phyloP scores from a whole-genome alignment of 2,888 invertebrate species.

The Ceriagrion tenellum region DNA sequence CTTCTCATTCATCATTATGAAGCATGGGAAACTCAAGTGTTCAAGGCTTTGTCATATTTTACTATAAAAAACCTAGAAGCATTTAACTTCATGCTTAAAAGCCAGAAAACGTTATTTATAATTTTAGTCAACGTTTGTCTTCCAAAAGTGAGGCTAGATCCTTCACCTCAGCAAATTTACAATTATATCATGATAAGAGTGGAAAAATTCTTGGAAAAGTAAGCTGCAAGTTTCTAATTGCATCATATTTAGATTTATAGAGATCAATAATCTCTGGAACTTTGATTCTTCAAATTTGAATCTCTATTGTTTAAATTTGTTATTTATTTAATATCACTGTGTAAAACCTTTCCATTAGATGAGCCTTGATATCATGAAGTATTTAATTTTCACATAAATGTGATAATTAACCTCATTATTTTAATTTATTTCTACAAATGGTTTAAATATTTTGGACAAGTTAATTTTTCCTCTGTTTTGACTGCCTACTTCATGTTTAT shows the following conservation, averaged over 20 bases:
- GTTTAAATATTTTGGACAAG: no score
- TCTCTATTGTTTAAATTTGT: no score
- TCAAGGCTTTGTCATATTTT: conserved; percentile 80
- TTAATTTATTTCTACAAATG: no score
- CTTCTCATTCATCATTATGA: conserved; percentile 89
- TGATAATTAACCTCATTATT: no score
- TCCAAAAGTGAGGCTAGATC: conserved; percentile 88
- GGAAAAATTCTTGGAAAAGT: conserved; percentile 89
- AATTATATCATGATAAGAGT: conserved; percentile 87
- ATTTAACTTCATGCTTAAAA: conserved; percentile 82
- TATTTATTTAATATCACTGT: no score
- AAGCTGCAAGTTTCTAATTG: conserved; percentile 70
- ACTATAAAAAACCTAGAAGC: conserved; percentile 85
- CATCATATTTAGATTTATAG: background rate
- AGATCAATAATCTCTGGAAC: no score
- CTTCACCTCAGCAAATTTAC: conserved; percentile 88
- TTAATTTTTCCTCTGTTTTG: no score
- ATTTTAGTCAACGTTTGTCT: conserved; percentile 87
- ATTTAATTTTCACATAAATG: no score
- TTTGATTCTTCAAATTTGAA: no score
- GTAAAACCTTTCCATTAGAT: no score
- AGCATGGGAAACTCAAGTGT: conserved; percentile 91
- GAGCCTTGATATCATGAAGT: no score
- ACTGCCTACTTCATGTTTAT: no score
- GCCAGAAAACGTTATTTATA: conserved; percentile 85